phyloP scores from a whole-genome alignment of 2,113 vertebrate genomes.

The Anoura caudifer region DNA sequence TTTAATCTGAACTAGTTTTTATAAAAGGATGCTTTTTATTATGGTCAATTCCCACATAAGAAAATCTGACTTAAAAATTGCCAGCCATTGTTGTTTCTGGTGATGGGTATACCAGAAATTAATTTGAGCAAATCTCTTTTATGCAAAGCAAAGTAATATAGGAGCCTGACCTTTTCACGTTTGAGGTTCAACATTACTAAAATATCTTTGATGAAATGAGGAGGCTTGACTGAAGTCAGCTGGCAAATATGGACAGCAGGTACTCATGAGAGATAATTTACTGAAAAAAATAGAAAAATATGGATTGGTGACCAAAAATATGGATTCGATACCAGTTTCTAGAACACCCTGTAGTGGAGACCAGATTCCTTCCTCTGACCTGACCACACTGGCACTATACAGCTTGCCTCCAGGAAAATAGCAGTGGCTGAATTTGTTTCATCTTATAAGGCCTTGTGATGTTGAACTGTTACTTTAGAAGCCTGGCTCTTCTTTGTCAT shows the following conservation, averaged over 20 bases:
- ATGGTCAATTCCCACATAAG: background rate
- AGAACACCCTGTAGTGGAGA: background rate
- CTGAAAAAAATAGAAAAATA: background rate
- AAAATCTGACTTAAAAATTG: background rate
- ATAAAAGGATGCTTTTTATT: background rate
- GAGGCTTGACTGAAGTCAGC: background rate
- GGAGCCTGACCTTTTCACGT: background rate
- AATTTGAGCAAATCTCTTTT: background rate
- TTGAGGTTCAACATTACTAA: background rate
- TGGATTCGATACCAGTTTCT: background rate
- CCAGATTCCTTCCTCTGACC: background rate
- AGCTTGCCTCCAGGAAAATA: background rate
- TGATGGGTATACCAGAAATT: background rate
- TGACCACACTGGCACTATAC: background rate
- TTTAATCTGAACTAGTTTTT: conserved; percentile 4
- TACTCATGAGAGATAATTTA: background rate
- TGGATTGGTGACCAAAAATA: background rate
- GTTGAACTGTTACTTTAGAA: background rate
- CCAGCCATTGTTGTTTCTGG: background rate
- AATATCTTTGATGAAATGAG: background rate
- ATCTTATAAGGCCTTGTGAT: background rate
- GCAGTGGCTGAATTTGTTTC: background rate
- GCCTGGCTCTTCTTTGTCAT: background rate
- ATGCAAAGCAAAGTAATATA: background rate
- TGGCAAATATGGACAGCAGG: background rate